A percentile compares a stretch with the other conserved stretches of the same genome.
These are phyloP conservation scores for Sebastes oblongus DNA, from an alignment of 2,797 vertebrate species.

Conservation along the genomic window DNA sequence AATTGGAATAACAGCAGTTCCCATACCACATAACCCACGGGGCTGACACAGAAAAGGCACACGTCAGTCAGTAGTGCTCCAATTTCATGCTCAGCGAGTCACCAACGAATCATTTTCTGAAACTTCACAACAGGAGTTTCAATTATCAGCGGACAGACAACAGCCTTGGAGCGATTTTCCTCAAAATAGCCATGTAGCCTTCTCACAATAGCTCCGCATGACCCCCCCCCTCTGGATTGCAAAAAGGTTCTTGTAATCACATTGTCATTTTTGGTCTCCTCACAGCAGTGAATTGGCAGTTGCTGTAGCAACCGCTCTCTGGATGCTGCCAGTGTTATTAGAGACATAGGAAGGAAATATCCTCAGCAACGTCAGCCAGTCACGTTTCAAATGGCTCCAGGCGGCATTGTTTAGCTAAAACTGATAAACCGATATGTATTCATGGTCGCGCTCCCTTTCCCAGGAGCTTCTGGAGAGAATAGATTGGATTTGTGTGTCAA, in stretches of 20 bases:
- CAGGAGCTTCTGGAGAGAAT: neutral
- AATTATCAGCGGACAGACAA: conserved; percentile 1
- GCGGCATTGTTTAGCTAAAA: conserved; percentile 3
- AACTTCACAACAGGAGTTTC: conserved; percentile 5
- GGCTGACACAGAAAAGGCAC: neutral
- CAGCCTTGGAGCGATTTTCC: neutral
- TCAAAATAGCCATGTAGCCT: neutral
- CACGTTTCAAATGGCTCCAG: neutral
- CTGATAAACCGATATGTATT: neutral
- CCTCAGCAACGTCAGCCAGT: neutral
- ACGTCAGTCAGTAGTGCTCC: neutral
- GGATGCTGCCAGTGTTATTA: neutral
- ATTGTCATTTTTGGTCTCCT: neutral
- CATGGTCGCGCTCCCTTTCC: neutral
- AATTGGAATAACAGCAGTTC: neutral
- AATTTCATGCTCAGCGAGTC: conserved; percentile 23
- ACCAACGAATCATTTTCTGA: neutral
- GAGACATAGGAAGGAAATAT: neutral
- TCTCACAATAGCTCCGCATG: conserved; percentile 1
- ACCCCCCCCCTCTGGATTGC: neutral
- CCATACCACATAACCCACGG: neutral
- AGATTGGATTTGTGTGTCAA: neutral
- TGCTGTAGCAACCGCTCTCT: conserved; percentile 31
- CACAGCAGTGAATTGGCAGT: conserved; percentile 10
- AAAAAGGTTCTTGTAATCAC: conserved; percentile 21